A percentile compares a stretch with the other conserved stretches of the same genome.
Conservation (phyloP, 2,888 invertebrate genomes). For the Apodemia mormo region DNA sequence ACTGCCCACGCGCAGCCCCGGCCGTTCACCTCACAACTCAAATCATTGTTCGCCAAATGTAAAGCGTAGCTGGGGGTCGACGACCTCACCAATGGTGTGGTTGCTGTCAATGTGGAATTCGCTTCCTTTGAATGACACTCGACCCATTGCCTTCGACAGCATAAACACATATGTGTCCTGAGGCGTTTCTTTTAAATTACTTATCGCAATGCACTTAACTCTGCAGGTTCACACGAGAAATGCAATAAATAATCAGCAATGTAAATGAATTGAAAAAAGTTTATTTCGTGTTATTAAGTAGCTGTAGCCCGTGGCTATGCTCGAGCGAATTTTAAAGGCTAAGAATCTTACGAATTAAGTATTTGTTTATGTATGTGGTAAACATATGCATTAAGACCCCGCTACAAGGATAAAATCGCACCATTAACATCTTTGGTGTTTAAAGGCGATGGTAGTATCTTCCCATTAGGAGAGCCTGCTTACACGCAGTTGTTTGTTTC, state of each 20-base stretch:
- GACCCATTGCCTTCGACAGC: slow-evolving; percentile 59
- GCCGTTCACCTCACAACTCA: slow-evolving; percentile 80
- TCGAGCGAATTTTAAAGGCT: neutral
- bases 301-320: neutral
- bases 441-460: too few relatives aligned
- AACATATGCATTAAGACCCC: too few relatives aligned
- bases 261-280: neutral
- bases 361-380: too few relatives aligned
- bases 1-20: slow-evolving; percentile 81
- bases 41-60: slow-evolving; percentile 82
- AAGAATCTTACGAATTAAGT: too few relatives aligned
- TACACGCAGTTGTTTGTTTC: too few relatives aligned
- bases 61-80: slow-evolving; percentile 67
- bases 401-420: too few relatives aligned
- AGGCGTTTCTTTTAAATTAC: slow-evolving; percentile 33
- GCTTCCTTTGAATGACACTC: slow-evolving; percentile 74
- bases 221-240: neutral
- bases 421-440: too few relatives aligned
- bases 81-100: slow-evolving; percentile 63
- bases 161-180: slow-evolving; percentile 67
- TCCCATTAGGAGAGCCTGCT: too few relatives aligned
- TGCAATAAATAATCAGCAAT: neutral
- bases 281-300: neutral
- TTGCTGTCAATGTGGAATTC: slow-evolving; percentile 58
- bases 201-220: slow-evolving; percentile 10